Conservation (phyloP, 2,888 invertebrate genomes). For the Alsophila aescularia region DNA sequence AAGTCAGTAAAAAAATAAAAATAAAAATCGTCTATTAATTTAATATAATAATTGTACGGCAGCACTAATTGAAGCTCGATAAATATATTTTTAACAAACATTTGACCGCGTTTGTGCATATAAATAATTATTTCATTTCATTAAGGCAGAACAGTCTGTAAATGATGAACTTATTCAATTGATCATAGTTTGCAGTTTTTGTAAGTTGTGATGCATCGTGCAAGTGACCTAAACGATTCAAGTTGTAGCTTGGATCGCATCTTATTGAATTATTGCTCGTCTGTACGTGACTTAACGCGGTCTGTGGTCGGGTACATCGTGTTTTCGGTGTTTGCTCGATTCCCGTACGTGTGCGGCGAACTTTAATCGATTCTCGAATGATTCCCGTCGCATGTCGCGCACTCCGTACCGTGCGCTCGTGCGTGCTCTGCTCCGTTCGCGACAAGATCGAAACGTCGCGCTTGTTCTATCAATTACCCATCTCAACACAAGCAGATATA, state of each 20-base stretch:
- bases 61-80: no score
- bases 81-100: no score
- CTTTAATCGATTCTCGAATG: conserved; percentile 72
- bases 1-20: no score
- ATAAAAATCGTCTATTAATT: no score
- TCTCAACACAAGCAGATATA: conserved; percentile 30
- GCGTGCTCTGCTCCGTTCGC: conserved; percentile 30
- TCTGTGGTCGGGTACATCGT: conserved; percentile 61
- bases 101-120: no score
- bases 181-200: no score
- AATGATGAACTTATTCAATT: no score
- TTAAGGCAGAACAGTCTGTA: no score
- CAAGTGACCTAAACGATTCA: conserved; percentile 59
- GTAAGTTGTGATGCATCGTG: conserved; percentile 41
- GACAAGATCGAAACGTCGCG: not conserved
- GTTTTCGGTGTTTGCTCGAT: conserved; percentile 70
- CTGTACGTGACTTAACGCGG: conserved; percentile 64
- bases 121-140: no score
- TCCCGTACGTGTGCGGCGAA: conserved; percentile 65
- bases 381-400: conserved; percentile 61
- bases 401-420: conserved; percentile 44
- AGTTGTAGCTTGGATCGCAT: conserved; percentile 63
- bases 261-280: conserved; percentile 75
- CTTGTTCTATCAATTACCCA: conserved; percentile 26
- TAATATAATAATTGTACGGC: no score